Evolutionary conservation across 92 coral and sea anemone species (phyloP).

Genomic region (Actinostola sp.): DNA sequence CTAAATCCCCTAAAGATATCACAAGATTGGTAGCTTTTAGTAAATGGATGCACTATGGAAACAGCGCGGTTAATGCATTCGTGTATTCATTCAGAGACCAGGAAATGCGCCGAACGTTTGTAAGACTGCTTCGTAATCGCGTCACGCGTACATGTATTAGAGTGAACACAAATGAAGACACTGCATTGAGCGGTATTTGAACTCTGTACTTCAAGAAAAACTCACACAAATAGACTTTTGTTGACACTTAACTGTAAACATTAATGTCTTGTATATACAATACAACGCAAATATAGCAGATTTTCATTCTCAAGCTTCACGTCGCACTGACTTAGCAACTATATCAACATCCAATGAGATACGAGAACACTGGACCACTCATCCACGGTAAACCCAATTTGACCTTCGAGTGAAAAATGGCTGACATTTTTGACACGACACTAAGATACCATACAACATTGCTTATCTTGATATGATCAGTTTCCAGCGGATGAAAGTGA

Average conservation of each 20-base stretch:
- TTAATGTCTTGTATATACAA: constrained; percentile 1
- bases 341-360: too few relatives aligned
- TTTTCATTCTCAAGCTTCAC: too few relatives aligned
- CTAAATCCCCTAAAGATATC: constrained; percentile 14
- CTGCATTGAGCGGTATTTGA: background rate
- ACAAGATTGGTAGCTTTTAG: constrained; percentile 17
- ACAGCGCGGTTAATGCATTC: constrained; percentile 50
- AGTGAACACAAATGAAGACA: constrained; percentile 1
- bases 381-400: too few relatives aligned
- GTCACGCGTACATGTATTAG: constrained; percentile 13
- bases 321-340: too few relatives aligned
- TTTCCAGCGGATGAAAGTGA: too few relatives aligned
- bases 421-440: too few relatives aligned
- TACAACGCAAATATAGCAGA: constrained; percentile 7
- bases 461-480: too few relatives aligned
- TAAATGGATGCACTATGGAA: constrained; percentile 52
- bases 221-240: background rate
- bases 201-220: background rate
- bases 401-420: too few relatives aligned
- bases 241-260: constrained; percentile 16
- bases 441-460: too few relatives aligned
- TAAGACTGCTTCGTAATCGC: constrained; percentile 23
- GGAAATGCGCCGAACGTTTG: constrained; percentile 54
- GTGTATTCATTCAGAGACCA: constrained; percentile 47
- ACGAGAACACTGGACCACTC: too few relatives aligned